Conservation (phyloP, 2,113 vertebrate genomes). For the Epinephelus cyanopodus region DNA sequence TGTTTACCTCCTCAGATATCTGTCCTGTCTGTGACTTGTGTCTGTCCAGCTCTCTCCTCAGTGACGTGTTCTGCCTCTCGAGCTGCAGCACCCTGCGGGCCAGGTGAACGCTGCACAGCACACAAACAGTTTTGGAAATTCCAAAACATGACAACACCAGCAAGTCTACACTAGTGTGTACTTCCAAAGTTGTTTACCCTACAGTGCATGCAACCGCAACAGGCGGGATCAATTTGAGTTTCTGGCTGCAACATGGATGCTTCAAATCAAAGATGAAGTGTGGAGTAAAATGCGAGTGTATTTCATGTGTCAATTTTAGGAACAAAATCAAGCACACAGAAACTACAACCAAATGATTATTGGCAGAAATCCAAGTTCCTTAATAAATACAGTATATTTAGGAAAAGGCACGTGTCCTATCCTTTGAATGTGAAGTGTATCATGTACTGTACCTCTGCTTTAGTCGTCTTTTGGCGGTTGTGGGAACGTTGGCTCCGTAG, state of each 20-base stretch:
- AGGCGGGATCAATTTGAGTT: conserved; percentile 21
- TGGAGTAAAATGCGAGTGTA: not conserved
- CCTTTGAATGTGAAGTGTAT: not conserved
- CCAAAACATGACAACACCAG: conserved; percentile 47
- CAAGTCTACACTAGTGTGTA: conserved; percentile 52
- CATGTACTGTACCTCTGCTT: conserved; percentile 90
- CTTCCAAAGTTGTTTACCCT: conserved; percentile 15
- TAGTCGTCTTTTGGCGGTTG: conserved; percentile 93
- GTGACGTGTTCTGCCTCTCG: conserved; percentile 93
- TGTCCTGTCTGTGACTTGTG: conserved; percentile 87
- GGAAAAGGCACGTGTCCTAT: not conserved
- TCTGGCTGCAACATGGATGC: not conserved
- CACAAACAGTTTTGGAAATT: conserved; percentile 35
- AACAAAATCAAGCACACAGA: not conserved
- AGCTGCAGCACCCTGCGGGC: conserved; percentile 95
- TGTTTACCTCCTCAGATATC: conserved; percentile 92
- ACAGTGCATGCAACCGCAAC: not conserved
- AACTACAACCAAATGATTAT: not conserved
- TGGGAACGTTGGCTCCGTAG: conserved; percentile 98
- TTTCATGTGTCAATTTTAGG: not conserved
- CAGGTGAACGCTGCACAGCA: conserved; percentile 91
- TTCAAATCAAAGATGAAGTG: not conserved
- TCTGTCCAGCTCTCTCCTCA: conserved; percentile 92
- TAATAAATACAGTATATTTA: not conserved
- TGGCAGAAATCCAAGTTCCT: not conserved